phyloP scores from a whole-genome alignment of 2,113 vertebrate genomes.

The Chaetops frenatus region DNA sequence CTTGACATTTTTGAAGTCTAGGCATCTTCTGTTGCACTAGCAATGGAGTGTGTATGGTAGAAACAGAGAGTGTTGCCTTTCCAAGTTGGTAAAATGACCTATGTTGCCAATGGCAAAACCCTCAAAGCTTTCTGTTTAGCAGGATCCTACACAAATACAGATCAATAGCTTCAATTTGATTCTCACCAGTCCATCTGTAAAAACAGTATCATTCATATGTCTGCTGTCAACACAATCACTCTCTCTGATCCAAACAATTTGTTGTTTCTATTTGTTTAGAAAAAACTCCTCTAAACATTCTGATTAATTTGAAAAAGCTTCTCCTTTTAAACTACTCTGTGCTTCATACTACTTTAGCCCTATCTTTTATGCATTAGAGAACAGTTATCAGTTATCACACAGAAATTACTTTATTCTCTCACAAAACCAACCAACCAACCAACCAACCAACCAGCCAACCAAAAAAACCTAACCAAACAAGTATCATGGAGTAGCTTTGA shows the following conservation, averaged over 20 bases:
- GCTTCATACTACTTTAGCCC: background rate
- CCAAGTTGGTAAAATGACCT: constrained; percentile 17
- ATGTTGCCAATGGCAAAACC: constrained; percentile 1
- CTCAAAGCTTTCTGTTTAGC: constrained; percentile 30
- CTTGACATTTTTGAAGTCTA: constrained; percentile 16
- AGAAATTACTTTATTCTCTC: background rate
- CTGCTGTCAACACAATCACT: constrained; percentile 12
- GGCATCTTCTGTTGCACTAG: background rate
- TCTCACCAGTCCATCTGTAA: constrained; percentile 54
- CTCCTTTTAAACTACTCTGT: background rate
- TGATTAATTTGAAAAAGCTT: background rate
- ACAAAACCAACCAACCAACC: too few species aligned
- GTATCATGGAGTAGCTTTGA: background rate
- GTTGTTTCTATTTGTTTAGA: constrained; percentile 25
- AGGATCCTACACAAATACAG: constrained; percentile 25
- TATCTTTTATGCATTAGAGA: background rate
- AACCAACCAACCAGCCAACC: too few species aligned
- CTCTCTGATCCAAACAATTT: constrained; percentile 34
- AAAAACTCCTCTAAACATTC: background rate
- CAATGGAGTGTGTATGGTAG: background rate
- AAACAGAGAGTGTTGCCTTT: background rate
- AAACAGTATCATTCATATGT: constrained; percentile 43
- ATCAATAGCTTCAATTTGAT: constrained; percentile 53
- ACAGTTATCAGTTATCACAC: background rate
- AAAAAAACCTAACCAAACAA: too few species aligned